Evolutionary conservation across 2,797 vertebrate species (phyloP).

Genomic region (Paguma larvata): DNA sequence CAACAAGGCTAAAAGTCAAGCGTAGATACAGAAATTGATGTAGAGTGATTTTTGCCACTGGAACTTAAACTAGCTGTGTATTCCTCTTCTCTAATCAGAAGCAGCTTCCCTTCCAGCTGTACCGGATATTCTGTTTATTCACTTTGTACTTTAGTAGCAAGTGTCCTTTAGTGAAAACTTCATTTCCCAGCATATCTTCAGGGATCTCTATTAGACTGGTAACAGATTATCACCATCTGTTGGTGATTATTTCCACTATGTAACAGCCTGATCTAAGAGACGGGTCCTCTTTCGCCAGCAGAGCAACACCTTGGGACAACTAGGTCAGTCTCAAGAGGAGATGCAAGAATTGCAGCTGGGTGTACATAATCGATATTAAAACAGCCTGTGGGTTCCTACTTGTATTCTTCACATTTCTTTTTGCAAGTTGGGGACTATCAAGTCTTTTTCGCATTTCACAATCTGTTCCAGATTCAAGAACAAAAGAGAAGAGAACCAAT

Average conservation of each 20-base stretch:
- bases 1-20: constrained; percentile 46
- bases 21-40: not conserved
- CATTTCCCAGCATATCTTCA: constrained; percentile 80
- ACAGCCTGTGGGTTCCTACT: not conserved
- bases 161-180: constrained; percentile 79
- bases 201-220: constrained; percentile 70
- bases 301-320: constrained; percentile 13
- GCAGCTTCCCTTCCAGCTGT: constrained; percentile 78
- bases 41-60: constrained; percentile 65
- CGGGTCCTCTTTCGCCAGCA: constrained; percentile 37
- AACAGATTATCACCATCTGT: constrained; percentile 80
- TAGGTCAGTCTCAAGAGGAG: not conserved
- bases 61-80: not conserved
- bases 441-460: not conserved
- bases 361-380: not conserved
- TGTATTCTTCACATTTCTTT: not conserved
- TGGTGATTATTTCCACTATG: constrained; percentile 55
- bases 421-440: not conserved
- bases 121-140: constrained; percentile 63
- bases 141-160: constrained; percentile 43
- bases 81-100: constrained; percentile 76
- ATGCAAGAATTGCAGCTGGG: not conserved
- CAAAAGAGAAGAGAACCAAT: not conserved
- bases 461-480: constrained; percentile 19
- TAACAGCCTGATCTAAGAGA: constrained; percentile 22